Conservation (phyloP, 1,140 invertebrate genomes). For the Bilobella aurantiaca region DNA sequence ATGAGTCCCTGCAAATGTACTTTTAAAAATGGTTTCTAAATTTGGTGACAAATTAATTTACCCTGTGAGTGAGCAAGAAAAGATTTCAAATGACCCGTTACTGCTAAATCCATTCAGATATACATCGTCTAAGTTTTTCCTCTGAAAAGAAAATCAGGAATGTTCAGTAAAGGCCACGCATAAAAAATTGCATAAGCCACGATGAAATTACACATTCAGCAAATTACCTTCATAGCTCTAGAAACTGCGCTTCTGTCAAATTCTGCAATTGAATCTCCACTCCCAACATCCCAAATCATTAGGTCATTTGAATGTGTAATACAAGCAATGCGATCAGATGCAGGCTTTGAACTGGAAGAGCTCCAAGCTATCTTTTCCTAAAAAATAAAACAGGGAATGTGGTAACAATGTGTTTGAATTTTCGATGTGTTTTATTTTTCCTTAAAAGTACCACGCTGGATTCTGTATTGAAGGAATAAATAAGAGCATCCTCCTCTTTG, state of each 20-base stretch:
- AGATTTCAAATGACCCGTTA: too few species aligned
- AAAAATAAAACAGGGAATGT: slow-evolving; percentile 17
- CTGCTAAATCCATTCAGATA: too few species aligned
- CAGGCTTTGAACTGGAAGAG: slow-evolving; percentile 36
- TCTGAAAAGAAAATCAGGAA: too few species aligned
- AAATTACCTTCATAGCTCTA: slow-evolving; percentile 39
- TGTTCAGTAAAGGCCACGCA: too few species aligned
- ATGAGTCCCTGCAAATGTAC: too few species aligned
- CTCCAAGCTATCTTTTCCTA: slow-evolving; percentile 40
- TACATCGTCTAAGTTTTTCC: too few species aligned
- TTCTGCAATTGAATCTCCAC: slow-evolving; percentile 47
- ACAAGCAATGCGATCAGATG: slow-evolving; percentile 48
- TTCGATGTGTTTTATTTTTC: not conserved
- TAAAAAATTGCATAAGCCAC: too few species aligned
- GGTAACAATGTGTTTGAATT: not conserved
- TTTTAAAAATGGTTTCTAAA: too few species aligned
- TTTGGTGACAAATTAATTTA: too few species aligned
- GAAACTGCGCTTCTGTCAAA: slow-evolving; percentile 49
- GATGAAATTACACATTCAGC: too few species aligned
- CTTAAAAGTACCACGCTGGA: slow-evolving; percentile 56
- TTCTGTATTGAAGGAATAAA: slow-evolving; percentile 68
- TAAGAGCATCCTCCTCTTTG: slow-evolving; percentile 69
- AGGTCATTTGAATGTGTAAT: slow-evolving; percentile 59
- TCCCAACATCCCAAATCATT: slow-evolving; percentile 58
- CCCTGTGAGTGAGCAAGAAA: too few species aligned